Evolutionary conservation across 2,888 invertebrate genomes (phyloP), one percentile per base, ranked within the genome.

Genomic region (Drosophila koepferae): DNA sequence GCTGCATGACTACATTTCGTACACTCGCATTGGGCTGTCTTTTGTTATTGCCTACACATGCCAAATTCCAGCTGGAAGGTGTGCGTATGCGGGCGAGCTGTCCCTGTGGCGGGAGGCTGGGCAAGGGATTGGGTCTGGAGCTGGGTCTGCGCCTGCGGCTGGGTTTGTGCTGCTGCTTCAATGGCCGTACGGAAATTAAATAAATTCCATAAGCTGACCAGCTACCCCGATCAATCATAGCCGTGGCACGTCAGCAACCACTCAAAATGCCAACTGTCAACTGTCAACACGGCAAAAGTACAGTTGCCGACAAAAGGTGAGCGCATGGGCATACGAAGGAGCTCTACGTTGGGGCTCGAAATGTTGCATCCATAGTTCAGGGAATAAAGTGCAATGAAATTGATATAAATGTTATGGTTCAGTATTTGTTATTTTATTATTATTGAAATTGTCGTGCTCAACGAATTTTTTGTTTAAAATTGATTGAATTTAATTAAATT

Each of bases 121-220:
- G 40, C 2, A 12, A 9, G 40, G 7, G 40, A 38, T 56, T 49
- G 61, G 7, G 44, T 1, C 18, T 43, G 38, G 38, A 14, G 36
- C 61, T 54, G 61, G 59, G 48, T 1, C 12, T 48, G 56, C 3
- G 36, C 18, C 14, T 23, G 61, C 34, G 16, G 8, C 10, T 44
- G 55, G 9, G 43, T 20, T 6, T 23, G 61, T 31, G 41, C 31
- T 40, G 36, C 75, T 74, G 77, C 70, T 76, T 77, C 59, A 82
- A 66, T 83, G 78, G 53, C 69, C 74, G 59, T 70, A 72, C 84
- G 84, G 84, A 84, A 84, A 84, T 84, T 84, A 89, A 84, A 84
- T 89, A 86, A 89, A 89, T 84, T 86, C 71, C 76, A 76, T 72
- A 69, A 74, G 67, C 80, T 65, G 55, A 51, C 78, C 41, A 56